Evolutionary conservation across 2,113 vertebrate species (phyloP).

Genomic region (Boulengeromyrus knoepffleri): DNA sequence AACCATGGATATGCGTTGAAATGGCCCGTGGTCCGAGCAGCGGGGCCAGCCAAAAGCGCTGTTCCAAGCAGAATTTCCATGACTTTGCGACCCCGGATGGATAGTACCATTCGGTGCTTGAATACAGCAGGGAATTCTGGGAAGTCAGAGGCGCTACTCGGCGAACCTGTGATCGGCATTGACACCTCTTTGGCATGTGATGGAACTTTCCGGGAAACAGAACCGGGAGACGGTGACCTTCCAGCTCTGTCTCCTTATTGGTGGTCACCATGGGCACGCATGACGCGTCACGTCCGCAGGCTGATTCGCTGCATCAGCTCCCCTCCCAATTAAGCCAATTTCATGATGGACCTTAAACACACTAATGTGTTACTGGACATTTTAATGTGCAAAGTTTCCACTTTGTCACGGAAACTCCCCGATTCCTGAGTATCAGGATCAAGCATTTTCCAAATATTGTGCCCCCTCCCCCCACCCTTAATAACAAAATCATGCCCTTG

Average conservation of each 20-base stretch:
- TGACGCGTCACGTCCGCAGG: slow-evolving; percentile 1
- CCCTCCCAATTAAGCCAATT: slow-evolving; percentile 12
- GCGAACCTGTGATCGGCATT: background rate
- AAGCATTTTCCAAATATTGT: background rate
- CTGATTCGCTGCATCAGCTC: slow-evolving; percentile 22
- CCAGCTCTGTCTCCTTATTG: slow-evolving; percentile 29
- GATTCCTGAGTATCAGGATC: background rate
- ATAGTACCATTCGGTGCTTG: background rate
- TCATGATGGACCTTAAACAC: slow-evolving; percentile 29
- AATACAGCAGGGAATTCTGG: background rate
- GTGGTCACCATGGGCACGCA: slow-evolving; percentile 28
- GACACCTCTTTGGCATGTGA: background rate
- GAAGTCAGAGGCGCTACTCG: background rate
- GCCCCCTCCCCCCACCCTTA: background rate
- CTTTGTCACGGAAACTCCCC: background rate
- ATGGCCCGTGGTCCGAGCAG: background rate
- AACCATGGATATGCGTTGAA: background rate
- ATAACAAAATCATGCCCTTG: background rate
- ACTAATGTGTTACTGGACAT: background rate
- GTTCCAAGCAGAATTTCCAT: slow-evolving; percentile 13
- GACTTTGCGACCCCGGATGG: background rate
- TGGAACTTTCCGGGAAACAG: background rate
- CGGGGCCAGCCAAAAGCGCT: slow-evolving; percentile 27
- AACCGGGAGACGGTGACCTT: slow-evolving; percentile 25
- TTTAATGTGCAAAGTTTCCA: background rate